Percentiles rank a stretch among this genome's conserved stretches.
Conservation (phyloP, 2,888 invertebrate species). For the Danaus chrysippus region DNA sequence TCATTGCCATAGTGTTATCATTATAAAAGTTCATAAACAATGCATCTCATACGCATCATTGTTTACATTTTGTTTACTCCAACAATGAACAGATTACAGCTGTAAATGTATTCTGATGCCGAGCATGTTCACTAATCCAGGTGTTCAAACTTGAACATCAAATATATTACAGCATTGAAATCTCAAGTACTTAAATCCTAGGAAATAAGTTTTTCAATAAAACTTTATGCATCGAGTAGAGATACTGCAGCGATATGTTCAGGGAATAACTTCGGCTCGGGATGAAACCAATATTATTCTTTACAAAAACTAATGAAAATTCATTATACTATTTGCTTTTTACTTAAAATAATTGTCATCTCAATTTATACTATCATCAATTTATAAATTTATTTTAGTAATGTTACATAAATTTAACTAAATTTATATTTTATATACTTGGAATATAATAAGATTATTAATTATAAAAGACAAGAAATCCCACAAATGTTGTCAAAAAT, state of each 20-base stretch:
- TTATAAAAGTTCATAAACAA: slow-evolving; percentile 27
- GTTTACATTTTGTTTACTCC: background rate
- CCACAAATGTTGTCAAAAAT: too few species aligned
- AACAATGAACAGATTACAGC: background rate
- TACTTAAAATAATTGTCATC: too few species aligned
- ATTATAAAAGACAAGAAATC: too few species aligned
- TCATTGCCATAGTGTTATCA: slow-evolving; percentile 65
- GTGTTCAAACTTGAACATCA: background rate
- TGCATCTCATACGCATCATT: slow-evolving; percentile 6
- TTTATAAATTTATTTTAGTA: too few species aligned
- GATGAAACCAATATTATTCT: background rate
- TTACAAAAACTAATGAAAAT: background rate
- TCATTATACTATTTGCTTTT: too few species aligned
- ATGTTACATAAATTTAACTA: too few species aligned
- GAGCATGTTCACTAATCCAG: background rate
- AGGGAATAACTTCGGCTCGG: background rate
- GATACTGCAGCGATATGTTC: slow-evolving; percentile 3
- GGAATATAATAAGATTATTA: too few species aligned
- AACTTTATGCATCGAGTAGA: background rate
- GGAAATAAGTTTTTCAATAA: slow-evolving; percentile 7
- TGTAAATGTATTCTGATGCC: too few species aligned
- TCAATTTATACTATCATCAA: too few species aligned
- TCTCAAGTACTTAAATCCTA: background rate
- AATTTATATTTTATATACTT: too few species aligned
- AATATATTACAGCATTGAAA: background rate